A percentile compares a stretch with the other conserved stretches of the same genome.
phyloP scores from a whole-genome alignment of 2,888 invertebrate genomes.

The Orthonevra nobilis region DNA sequence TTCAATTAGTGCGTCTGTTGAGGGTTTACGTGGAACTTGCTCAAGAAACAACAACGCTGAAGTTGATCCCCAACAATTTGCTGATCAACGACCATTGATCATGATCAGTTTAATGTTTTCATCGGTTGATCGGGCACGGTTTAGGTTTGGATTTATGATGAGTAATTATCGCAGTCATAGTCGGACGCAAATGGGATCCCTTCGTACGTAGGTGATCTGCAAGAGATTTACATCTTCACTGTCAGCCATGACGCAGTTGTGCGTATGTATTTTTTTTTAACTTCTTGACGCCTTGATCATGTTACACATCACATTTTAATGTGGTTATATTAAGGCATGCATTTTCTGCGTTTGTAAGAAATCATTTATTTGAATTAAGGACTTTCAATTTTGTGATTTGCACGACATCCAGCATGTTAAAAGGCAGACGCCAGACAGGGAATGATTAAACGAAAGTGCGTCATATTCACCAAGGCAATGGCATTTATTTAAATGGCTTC shows the following conservation, averaged over 20 bases:
- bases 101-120: slow-evolving; percentile 57
- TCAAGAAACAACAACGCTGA: slow-evolving; percentile 25
- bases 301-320: slow-evolving; percentile 39
- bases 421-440: slow-evolving; percentile 7
- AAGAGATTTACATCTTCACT: slow-evolving; percentile 1
- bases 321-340: slow-evolving; percentile 33
- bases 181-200: slow-evolving; percentile 14
- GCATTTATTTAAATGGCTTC: slow-evolving; percentile 41
- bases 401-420: slow-evolving; percentile 15
- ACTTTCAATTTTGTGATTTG: slow-evolving; percentile 46
- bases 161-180: slow-evolving; percentile 49
- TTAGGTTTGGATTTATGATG: slow-evolving; percentile 43
- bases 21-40: slow-evolving; percentile 17
- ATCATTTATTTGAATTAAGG: slow-evolving; percentile 65
- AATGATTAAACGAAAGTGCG: slow-evolving; percentile 34
- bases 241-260: slow-evolving; percentile 10
- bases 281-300: slow-evolving; percentile 63
- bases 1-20: slow-evolving; percentile 39
- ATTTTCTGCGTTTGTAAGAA: slow-evolving; percentile 18
- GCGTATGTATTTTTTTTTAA: slow-evolving; percentile 36
- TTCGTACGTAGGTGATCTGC: slow-evolving; percentile 21
- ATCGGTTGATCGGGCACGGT: slow-evolving; percentile 24
- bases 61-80: slow-evolving; percentile 33
- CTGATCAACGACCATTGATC: slow-evolving; percentile 47
- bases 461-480: slow-evolving; percentile 45